Percentiles rank a stretch among this genome's conserved stretches.
Evolutionary conservation across 1,140 invertebrate species (phyloP).

Genomic region (Gryllus bimaculatus): DNA sequence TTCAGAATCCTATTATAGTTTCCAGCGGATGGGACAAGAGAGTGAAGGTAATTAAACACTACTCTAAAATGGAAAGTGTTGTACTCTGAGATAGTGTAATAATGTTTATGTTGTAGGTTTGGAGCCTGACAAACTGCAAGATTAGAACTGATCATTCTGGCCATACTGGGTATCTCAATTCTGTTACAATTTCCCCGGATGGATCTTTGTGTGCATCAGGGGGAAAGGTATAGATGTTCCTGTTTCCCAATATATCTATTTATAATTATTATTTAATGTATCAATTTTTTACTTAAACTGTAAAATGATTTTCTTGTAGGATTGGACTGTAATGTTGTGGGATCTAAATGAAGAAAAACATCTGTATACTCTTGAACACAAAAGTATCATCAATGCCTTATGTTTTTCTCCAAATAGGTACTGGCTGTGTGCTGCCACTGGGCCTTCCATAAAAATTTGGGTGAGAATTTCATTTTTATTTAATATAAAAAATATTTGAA

Average conservation of each 20-base stretch:
- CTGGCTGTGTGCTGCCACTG: constrained; percentile 98
- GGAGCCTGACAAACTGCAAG: constrained; percentile 98
- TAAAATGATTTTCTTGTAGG: constrained; percentile 41
- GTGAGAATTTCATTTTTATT: constrained; percentile 33
- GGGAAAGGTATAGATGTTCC: constrained; percentile 62
- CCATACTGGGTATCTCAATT: constrained; percentile 95
- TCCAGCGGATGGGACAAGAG: constrained; percentile 97
- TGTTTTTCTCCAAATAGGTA: constrained; percentile 99
- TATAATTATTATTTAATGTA: not conserved
- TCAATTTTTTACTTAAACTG: constrained; percentile 9
- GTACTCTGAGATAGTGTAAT: not conserved
- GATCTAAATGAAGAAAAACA: constrained; percentile 99
- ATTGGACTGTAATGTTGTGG: constrained; percentile 99
- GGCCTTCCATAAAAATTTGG: constrained; percentile 98
- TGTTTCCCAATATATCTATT: not conserved
- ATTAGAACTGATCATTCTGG: constrained; percentile 97
- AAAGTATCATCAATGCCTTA: constrained; percentile 94
- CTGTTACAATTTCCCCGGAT: constrained; percentile 98
- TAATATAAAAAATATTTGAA: not conserved
- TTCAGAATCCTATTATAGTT: constrained; percentile 96
- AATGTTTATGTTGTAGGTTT: constrained; percentile 72
- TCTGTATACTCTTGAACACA: constrained; percentile 95
- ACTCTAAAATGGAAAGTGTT: constrained; percentile 27
- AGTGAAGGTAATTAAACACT: constrained; percentile 65
- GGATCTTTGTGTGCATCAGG: constrained; percentile 98